Base-by-base conservation (phyloP, 2,888 invertebrate genomes). In the Hypercompe scribonia region DNA sequence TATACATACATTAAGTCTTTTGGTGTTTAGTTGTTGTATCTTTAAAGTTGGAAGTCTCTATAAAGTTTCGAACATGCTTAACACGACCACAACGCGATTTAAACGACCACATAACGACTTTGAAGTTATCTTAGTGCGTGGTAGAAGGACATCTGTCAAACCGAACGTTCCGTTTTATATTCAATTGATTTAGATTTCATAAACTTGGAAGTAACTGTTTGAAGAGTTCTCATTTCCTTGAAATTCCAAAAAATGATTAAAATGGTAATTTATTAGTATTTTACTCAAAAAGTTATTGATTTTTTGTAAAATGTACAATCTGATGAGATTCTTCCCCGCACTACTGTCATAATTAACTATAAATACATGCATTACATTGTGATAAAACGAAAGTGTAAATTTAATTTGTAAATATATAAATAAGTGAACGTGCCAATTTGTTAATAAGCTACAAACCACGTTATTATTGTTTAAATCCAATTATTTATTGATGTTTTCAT, bases 351-450 rank as follows among this genome's bases (percentile, higher is more conserved):
- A n/a, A n/a, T n/a, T n/a, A n/a, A 50, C 31, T 72, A 65, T 54
- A 63, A 73, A 70, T 70, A 82, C 61, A 54, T 24, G 50, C 50
- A 61, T 54, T 65, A 24, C 71, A 76, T 80, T 73, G 83, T 76
- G 79, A 88, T 89, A 87, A 61, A 61, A 85, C 83, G 77, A 80
- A 80, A 71, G 73, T 83, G 76, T 82, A 78, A 61, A 78, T 81
- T 80, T 87, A 77, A 80, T 85, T 77, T 88, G 88, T 90, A 90
- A 87, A 90, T 85, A 85, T 61, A 34, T 87, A 88, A 85, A 87
- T 90, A 84, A 84, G 83, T 88, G 77, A 73, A 88, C 85, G 93
- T 93, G 92, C 92, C 92, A 93, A 93, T 86, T 84, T 87, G 84
- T 84, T 81, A 79, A 80, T 84, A 84, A 78, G 82, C 78, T 82